A percentile compares a stretch with the other conserved stretches of the same genome.
Evolutionary conservation across 2,888 invertebrate genomes (phyloP).

Genomic region (Syrista parreyssii): DNA sequence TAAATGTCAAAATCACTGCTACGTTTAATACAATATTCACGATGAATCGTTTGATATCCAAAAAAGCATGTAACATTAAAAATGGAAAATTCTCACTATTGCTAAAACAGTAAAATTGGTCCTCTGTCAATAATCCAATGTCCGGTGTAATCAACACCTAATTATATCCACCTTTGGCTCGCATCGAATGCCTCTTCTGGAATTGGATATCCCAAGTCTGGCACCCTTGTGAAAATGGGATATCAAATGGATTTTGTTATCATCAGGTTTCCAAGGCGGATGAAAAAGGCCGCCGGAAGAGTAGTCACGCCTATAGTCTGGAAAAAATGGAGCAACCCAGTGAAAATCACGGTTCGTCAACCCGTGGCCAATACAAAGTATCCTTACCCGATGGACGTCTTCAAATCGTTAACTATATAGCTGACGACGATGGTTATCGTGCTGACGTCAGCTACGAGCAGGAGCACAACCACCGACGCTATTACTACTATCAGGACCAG

Average conservation of each 20-base stretch:
- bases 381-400: conserved; percentile 13
- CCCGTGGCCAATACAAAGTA: background rate
- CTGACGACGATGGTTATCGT: conserved; percentile 27
- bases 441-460: conserved; percentile 29
- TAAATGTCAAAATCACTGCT: background rate
- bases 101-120: background rate
- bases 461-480: background rate
- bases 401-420: conserved; percentile 28
- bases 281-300: background rate
- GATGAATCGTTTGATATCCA: background rate
- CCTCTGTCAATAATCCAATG: background rate
- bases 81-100: background rate
- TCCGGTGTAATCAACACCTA: background rate
- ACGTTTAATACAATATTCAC: background rate
- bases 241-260: background rate
- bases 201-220: background rate
- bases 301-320: background rate
- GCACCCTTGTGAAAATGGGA: background rate
- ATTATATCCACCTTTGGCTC: background rate
- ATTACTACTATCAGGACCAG: background rate
- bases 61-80: background rate
- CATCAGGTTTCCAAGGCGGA: background rate
- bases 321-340: background rate
- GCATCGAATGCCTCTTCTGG: background rate
- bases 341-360: conserved; percentile 1